Base-by-base conservation (phyloP, 2,797 vertebrate genomes). In the Brotula barbata region DNA sequence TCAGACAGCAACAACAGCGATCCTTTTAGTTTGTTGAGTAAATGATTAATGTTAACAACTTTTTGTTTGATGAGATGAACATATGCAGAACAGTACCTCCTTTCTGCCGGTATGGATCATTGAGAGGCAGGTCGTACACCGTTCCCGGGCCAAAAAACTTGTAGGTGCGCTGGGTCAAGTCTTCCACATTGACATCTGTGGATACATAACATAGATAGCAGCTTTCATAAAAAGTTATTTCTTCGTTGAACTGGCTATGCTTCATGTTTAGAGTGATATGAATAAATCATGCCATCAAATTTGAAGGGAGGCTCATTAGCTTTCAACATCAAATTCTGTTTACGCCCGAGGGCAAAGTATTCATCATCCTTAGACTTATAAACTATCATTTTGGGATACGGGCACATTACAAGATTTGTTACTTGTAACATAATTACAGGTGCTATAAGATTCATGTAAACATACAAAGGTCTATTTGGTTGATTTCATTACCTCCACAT, bases 51-150 rank as follows among this genome's bases (percentile, higher is more conserved):
- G 22, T 45, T 22, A 39, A 15, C n/a, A 33, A 46, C 20, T 33
- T 42, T 36, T 31, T 39, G n/a, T 64, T 61, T 44, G 21, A 17
- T 19, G 2, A 49, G 16, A 37, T 22, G 11, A 7, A 40, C 22
- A 36, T 16, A 25, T 40, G 16, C 7, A n/a, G 34, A 43, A 7
- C 14, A 49, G 36, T 74, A 88, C 86, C 89, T 79, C 59, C 86
- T 79, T 80, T 83, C 68, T 81, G 59, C 50, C 80, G 80, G 83
- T 89, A 85, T 0, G 87, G 87, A 46, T 89, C 78, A 15, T 90
- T 90, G 48, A 90, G 64, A 10, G 89, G 89, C 49, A 88, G 75
- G 22, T 90, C 87, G 17, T 90, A 89, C 59, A 81, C 85, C 0
- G 85, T 88, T 5, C 85, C 88, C 0, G 78, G 73, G 5, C 89